phyloP scores from a whole-genome alignment of 2,113 vertebrate species.

The Daboia siamensis region DNA sequence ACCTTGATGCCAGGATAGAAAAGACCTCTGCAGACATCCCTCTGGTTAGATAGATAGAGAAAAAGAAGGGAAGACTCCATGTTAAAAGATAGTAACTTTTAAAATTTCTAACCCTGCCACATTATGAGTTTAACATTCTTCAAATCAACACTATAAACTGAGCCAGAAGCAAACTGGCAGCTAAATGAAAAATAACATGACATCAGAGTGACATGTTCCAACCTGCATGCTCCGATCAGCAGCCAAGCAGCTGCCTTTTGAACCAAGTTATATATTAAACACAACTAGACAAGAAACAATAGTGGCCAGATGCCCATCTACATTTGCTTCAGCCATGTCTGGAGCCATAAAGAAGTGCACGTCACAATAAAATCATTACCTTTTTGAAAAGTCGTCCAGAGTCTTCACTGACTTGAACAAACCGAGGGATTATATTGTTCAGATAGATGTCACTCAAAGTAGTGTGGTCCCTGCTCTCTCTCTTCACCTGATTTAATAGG shows the following conservation, averaged over 20 bases:
- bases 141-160: background rate
- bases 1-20: background rate
- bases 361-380: conserved; percentile 62
- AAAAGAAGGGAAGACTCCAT: background rate
- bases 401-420: conserved; percentile 95
- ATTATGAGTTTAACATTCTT: background rate
- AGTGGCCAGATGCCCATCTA: background rate
- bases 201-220: background rate
- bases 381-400: conserved; percentile 97
- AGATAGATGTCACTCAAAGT: conserved; percentile 98
- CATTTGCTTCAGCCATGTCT: background rate
- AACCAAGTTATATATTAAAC: background rate
- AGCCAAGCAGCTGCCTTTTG: background rate
- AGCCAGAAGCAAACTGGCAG: background rate
- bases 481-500: conserved; percentile 92
- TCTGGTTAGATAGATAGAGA: background rate
- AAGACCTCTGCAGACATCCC: background rate
- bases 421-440: conserved; percentile 98
- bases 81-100: background rate
- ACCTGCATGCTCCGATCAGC: background rate
- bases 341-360: rapidly evolving
- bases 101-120: background rate
- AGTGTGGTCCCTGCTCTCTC: conserved; percentile 95
- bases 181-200: background rate
- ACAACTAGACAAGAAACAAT: background rate